These are phyloP conservation scores for Plebejus argus DNA, from an alignment of 2,888 invertebrate species.

Conservation along the genomic window DNA sequence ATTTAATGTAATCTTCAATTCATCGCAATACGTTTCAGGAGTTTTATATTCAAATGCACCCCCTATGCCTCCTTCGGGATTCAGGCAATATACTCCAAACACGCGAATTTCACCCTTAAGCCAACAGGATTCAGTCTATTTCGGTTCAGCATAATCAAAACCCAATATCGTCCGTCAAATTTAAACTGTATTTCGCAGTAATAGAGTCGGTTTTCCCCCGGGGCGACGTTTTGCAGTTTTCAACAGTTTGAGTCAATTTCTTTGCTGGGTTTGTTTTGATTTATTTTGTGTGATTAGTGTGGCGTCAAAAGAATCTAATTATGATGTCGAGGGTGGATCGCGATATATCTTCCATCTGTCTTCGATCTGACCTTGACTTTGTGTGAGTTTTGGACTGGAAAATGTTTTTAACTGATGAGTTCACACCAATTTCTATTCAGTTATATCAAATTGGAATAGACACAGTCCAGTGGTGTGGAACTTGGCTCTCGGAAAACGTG, in stretches of 20 bases:
- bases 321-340: neutral
- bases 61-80: neutral
- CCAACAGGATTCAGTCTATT: neutral
- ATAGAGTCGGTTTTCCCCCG: neutral
- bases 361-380: neutral
- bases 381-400: neutral
- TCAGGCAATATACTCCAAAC: neutral
- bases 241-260: slow-evolving; percentile 3
- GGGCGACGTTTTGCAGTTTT: neutral
- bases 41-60: slow-evolving; percentile 22
- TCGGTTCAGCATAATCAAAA: neutral
- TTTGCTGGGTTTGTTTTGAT: neutral
- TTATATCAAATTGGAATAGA: no score
- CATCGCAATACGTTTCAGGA: slow-evolving; percentile 21
- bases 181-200: neutral
- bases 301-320: neutral
- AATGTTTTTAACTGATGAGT: no score
- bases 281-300: neutral
- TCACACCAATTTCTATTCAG: no score
- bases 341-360: neutral
- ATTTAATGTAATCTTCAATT: slow-evolving; percentile 18
- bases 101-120: neutral
- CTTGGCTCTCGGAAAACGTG: no score
- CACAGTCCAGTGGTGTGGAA: no score
- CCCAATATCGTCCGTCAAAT: neutral